phyloP scores from a whole-genome alignment of 2,113 vertebrate genomes.

The Ancistrus triradiatus region DNA sequence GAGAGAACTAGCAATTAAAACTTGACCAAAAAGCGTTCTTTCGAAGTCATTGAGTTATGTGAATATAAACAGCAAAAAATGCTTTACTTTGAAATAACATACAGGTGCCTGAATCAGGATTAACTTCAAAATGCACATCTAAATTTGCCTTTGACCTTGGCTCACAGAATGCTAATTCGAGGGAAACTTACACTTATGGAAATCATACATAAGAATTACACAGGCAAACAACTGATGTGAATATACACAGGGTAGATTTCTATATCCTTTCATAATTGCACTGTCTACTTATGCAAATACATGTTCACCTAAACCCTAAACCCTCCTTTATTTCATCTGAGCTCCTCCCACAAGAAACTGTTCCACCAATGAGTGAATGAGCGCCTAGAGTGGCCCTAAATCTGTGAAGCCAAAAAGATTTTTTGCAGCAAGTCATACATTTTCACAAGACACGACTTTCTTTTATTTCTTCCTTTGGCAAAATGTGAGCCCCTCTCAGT shows the following conservation, averaged over 20 bases:
- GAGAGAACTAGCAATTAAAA: too few relatives aligned
- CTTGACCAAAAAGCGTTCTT: too few relatives aligned
- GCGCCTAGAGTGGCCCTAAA: constrained; percentile 35
- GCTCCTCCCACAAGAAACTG: constrained; percentile 20
- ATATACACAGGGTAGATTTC: background rate
- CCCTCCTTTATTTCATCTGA: constrained; percentile 22
- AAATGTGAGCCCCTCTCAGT: constrained; percentile 33
- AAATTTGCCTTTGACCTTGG: background rate
- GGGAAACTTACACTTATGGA: constrained; percentile 9
- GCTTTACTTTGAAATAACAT: background rate
- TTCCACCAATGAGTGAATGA: constrained; percentile 33
- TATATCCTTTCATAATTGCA: background rate
- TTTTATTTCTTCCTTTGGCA: constrained; percentile 35
- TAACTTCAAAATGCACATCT: background rate
- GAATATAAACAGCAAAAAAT: too few relatives aligned
- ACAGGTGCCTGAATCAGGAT: background rate
- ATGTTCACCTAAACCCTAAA: constrained; percentile 18
- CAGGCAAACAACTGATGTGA: constrained; percentile 2
- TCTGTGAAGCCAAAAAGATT: constrained; percentile 34
- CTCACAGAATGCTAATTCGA: constrained; percentile 6
- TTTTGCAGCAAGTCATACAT: constrained; percentile 38
- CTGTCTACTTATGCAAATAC: constrained; percentile 12
- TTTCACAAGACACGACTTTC: constrained; percentile 44
- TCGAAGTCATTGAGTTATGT: too few relatives aligned
- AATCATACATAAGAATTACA: constrained; percentile 7